phyloP scores from a whole-genome alignment of 2,888 invertebrate species.

The Stenurella melanura region DNA sequence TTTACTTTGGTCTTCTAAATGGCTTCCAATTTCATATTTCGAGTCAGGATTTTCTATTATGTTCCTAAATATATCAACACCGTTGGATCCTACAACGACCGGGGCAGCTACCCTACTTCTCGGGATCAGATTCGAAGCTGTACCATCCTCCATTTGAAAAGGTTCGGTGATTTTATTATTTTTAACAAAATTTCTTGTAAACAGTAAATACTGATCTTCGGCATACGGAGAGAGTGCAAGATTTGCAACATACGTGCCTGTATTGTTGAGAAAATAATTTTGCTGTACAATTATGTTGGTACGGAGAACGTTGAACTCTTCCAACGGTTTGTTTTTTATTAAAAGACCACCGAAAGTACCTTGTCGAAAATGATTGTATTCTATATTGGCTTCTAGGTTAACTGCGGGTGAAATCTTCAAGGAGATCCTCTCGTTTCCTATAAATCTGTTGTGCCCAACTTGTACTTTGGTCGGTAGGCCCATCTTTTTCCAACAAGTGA shows the following conservation, averaged over 20 bases:
- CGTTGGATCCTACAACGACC: conserved; percentile 92
- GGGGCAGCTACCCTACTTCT: conserved; percentile 95
- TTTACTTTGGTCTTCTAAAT: conserved; percentile 94
- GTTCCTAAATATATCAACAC: conserved; percentile 91
- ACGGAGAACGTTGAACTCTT: conserved; percentile 87
- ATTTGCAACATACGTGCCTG: conserved; percentile 90
- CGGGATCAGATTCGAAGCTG: conserved; percentile 85
- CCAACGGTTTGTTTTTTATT: conserved; percentile 86
- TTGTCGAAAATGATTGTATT: conserved; percentile 91
- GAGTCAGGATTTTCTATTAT: conserved; percentile 94
- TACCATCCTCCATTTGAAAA: conserved; percentile 81
- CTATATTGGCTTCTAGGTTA: conserved; percentile 85
- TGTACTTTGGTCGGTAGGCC: conserved; percentile 79
- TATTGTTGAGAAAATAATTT: conserved; percentile 93
- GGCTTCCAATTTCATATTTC: conserved; percentile 95
- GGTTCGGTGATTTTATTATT: conserved; percentile 92
- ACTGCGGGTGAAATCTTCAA: conserved; percentile 88
- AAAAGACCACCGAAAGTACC: conserved; percentile 89
- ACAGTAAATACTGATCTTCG: conserved; percentile 85
- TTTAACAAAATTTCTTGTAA: conserved; percentile 90
- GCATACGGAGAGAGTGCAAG: conserved; percentile 92
- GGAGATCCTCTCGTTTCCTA: conserved; percentile 83
- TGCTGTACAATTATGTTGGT: conserved; percentile 84
- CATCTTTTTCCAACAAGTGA: conserved; percentile 85
- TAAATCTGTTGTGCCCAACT: conserved; percentile 91